Evolutionary conservation across 2,888 invertebrate species (phyloP), one percentile per base, ranked within the genome.

Genomic region (Phortica okadai): DNA sequence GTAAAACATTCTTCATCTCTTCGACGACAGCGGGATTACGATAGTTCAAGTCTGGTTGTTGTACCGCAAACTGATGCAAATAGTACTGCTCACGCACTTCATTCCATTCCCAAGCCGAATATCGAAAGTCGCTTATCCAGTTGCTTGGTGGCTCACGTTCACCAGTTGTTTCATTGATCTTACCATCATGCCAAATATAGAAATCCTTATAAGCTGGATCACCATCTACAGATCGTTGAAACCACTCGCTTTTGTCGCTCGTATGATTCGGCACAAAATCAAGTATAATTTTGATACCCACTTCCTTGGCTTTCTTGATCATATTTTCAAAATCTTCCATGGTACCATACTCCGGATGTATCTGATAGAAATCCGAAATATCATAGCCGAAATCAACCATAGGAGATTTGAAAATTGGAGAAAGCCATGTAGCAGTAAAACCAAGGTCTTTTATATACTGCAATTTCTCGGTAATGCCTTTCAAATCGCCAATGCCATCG

Each of bases 181-280:
- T 87, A 1, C 92, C 92, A 78, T 89, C 82, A 66, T 90, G 89
- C 98, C 98, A 98, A 10, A 97, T 89, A 80, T 96, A 97, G 89
- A 93, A 96, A 83, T 97, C 94, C 33, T 93, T 94, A 86, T 94
- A 97, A 0, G 92, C 93, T 0, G 93, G 93, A 76, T 93, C 93
- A 3, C 91, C 91, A 1, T 93, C 91, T 8, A 94, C 92, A 0
- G 97, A 97, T 80, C 94, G 93, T 44, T 90, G 88, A 90, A 98
- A 98, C 96, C 98, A 98, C n/a, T 94, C 93, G 74, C 96, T 96
- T 81, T 95, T 91, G 66, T 95, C 94, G 78, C 96, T 96, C 0
- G 95, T 93, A 82, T 94, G 94, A 83, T 94, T 94, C 16, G 91
- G 91, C 0, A 93, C 93, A 77, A 93, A 92, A 79, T 93, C 93